Evolutionary conservation across 2,888 invertebrate species (phyloP), one percentile per base, ranked within the genome.

Genomic region (Agrenia bidenticulata): DNA sequence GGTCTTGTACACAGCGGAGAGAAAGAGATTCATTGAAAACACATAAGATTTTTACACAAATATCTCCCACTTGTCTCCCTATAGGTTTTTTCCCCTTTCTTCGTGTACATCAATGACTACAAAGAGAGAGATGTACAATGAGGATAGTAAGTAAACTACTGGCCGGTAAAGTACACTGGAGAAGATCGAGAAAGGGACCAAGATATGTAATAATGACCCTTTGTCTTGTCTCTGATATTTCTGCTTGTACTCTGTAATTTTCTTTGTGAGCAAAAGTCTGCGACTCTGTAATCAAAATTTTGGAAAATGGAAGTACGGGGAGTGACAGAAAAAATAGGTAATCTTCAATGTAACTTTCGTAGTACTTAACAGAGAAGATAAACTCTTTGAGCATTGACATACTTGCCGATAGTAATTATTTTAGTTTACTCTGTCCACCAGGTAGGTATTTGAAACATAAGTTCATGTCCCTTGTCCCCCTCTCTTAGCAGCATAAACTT

Each of bases 321-420:
- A 19, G n/a, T 17, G 15, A 19, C 15, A 45, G 45, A 19, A 45
- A 45, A 15, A 45, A 45, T 45, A 45, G 45, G 15, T 15, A 19
- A 45, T 45, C 45, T 45, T 45, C 19, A 45, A 15, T 11, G 4
- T 45, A 19, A 45, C 19, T 45, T 17, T 45, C n/a, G 9, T 19
- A 45, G 15, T 17, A 17, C 45, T 45, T 15, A 45, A 45, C n/a
- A 45, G 5, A 15, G 45, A n/a, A 15, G 19, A 45, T 5, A 45
- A 27, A 2, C 23, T 57, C 56, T 57, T 57, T 57, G 56, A 57
- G 19, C 39, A 41, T 41, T 57, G 37, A 57, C 56, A 57, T 23
- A 55, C 55, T 55, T 57, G 56, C 56, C 56, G 56, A 57, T 57
- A 39, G 56, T 57, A 57, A 57, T 57, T 57, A 57, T n/a, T 54